phyloP scores from a whole-genome alignment of 2,113 vertebrate genomes.

The Ochotona princeps region DNA sequence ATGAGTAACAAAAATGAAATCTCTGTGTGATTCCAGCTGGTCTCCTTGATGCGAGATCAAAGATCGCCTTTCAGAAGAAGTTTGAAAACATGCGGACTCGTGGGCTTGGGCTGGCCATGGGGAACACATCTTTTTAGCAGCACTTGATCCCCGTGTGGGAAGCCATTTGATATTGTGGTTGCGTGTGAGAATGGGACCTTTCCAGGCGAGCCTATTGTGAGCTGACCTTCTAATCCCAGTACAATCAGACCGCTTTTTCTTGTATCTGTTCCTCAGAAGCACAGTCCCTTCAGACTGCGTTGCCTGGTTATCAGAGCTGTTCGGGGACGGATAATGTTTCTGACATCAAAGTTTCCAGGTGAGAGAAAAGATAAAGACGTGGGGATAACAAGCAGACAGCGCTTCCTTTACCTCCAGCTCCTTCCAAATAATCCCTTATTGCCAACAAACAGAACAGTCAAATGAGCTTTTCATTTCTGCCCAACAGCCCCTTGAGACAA shows the following conservation, averaged over 20 bases:
- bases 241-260: neutral
- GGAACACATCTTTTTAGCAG: slow-evolving; percentile 33
- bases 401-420: neutral
- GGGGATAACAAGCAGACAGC: neutral
- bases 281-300: neutral
- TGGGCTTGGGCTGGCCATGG: neutral
- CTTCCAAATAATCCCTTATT: neutral
- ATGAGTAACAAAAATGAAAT: neutral
- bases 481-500: neutral
- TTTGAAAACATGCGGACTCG: neutral
- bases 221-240: neutral
- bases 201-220: neutral
- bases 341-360: slow-evolving; percentile 40
- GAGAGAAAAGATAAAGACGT: slow-evolving; percentile 16
- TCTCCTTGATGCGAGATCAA: neutral
- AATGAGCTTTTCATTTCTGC: neutral
- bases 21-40: neutral
- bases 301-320: neutral
- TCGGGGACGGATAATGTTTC: slow-evolving; percentile 28
- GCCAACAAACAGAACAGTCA: slow-evolving; percentile 43
- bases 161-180: neutral
- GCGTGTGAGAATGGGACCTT: slow-evolving; percentile 18
- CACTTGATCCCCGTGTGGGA: slow-evolving; percentile 27
- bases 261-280: slow-evolving; percentile 22
- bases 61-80: neutral